Evolutionary conservation across 2,888 invertebrate species (phyloP).

Genomic region (Dascillus cervinus): DNA sequence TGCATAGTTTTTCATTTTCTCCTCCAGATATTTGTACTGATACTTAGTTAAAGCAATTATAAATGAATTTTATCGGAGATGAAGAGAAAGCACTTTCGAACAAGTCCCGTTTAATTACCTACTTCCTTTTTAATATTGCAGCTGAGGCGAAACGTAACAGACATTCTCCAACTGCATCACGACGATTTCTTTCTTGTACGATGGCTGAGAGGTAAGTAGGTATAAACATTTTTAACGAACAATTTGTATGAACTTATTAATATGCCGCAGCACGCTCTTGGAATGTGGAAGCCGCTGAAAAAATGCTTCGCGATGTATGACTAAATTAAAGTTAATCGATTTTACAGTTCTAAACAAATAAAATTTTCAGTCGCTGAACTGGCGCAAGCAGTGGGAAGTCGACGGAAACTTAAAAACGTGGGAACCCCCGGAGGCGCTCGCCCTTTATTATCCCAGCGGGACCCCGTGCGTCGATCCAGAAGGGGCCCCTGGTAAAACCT

Average conservation of each 20-base stretch:
- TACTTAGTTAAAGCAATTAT: too few species aligned
- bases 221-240: constrained; percentile 3
- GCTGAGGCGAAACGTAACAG: constrained; percentile 60
- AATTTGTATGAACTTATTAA: not conserved
- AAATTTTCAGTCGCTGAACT: constrained; percentile 56
- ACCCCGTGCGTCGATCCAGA: constrained; percentile 74
- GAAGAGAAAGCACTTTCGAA: too few species aligned
- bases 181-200: constrained; percentile 72
- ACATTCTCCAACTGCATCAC: constrained; percentile 60
- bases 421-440: constrained; percentile 63
- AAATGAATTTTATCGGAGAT: too few species aligned
- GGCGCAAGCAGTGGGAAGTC: constrained; percentile 69
- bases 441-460: constrained; percentile 71
- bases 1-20: too few species aligned
- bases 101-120: too few species aligned
- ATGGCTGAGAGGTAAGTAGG: constrained; percentile 75
- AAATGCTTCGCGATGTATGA: constrained; percentile 82
- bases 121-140: constrained; percentile 61
- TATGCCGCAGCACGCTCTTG: constrained; percentile 74
- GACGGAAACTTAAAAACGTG: constrained; percentile 60
- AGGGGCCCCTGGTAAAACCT: constrained; percentile 62
- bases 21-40: too few species aligned
- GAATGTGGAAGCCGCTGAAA: constrained; percentile 80
- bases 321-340: constrained; percentile 19
- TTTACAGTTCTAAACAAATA: constrained; percentile 1